phyloP scores from a whole-genome alignment of 1,140 invertebrate genomes.

The Linepithema humile region DNA sequence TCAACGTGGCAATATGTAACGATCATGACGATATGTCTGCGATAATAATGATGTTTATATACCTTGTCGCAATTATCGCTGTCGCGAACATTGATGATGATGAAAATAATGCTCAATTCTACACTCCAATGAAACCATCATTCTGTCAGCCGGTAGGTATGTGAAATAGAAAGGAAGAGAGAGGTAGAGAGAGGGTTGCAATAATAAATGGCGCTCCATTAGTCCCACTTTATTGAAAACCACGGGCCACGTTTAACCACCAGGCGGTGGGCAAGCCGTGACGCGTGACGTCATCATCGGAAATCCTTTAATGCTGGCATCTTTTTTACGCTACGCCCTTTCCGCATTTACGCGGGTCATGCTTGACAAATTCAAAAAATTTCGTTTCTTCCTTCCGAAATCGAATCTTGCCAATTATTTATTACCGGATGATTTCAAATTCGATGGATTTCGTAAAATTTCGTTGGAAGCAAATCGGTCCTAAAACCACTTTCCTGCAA shows the following conservation, averaged over 20 bases:
- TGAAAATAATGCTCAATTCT: constrained; percentile 52
- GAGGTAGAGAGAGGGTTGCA: constrained; percentile 59
- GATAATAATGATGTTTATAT: constrained; percentile 59
- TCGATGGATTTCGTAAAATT: constrained; percentile 44
- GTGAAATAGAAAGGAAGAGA: neutral
- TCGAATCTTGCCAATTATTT: constrained; percentile 51
- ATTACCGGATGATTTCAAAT: constrained; percentile 36
- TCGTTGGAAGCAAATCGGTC: constrained; percentile 31
- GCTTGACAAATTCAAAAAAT: constrained; percentile 16
- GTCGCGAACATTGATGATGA: constrained; percentile 10
- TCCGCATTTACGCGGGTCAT: constrained; percentile 33
- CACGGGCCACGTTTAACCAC: constrained; percentile 58
- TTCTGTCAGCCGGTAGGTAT: neutral
- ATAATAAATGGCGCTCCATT: constrained; percentile 81
- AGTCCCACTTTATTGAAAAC: constrained; percentile 81
- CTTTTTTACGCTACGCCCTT: constrained; percentile 40
- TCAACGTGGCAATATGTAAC: constrained; percentile 21
- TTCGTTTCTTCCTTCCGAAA: constrained; percentile 25
- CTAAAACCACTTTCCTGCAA: constrained; percentile 32
- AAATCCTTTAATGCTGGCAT: constrained; percentile 45
- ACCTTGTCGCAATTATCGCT: neutral
- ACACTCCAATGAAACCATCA: constrained; percentile 45
- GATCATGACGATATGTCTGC: constrained; percentile 42
- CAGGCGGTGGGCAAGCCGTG: constrained; percentile 9
- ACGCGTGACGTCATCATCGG: constrained; percentile 56